Evolutionary conservation across 2,888 invertebrate species (phyloP), one percentile per base, ranked within the genome.

Genomic region (Xestia rhomboidea): DNA sequence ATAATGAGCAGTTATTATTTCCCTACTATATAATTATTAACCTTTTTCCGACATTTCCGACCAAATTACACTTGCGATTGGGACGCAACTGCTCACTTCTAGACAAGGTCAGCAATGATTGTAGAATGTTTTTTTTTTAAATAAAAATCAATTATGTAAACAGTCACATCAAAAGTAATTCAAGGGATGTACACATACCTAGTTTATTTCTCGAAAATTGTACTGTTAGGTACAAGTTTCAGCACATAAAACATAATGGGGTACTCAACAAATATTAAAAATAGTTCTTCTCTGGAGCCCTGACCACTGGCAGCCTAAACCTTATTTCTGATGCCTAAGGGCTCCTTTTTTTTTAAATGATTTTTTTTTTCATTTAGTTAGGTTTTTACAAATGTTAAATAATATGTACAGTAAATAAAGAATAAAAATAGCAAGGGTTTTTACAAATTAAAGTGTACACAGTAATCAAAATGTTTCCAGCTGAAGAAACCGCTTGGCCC

Each of bases 1-100:
- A 93, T 95, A 95, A 95, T 95, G 92, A 93, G 91, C 91, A 88
- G 92, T 93, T 95, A 95, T 96, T 95, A 95, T 93, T 91, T 88
- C 92, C 92, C 90, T 90, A 90, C 91, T 92, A 92, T 93, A 91
- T 95, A 96, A 96, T 96, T 95, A 95, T 93, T 92, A 93, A 88
- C 89, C 89, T 93, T 94, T 94, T 95, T 95, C 92, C 91, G 86
- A 89, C 93, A 89, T 94, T 95, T 95, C 94, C 94, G 93, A 91
- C 93, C 88, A 93, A 94, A 94, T 93, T 93, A 94, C 89, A 90
- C 87, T 82, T 84, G 75, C 70, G 78, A 84, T 82, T 85, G 75
- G 68, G 77, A 84, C 81, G 86, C 82, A 82, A 88, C 90, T 82
- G 78, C 83, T 82, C 77, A 88, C 81, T 83, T 85, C 74, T 85